Percentiles rank a stretch among this genome's conserved stretches.
phyloP scores from a whole-genome alignment of 2,113 vertebrate genomes.

The Prinia subflava region DNA sequence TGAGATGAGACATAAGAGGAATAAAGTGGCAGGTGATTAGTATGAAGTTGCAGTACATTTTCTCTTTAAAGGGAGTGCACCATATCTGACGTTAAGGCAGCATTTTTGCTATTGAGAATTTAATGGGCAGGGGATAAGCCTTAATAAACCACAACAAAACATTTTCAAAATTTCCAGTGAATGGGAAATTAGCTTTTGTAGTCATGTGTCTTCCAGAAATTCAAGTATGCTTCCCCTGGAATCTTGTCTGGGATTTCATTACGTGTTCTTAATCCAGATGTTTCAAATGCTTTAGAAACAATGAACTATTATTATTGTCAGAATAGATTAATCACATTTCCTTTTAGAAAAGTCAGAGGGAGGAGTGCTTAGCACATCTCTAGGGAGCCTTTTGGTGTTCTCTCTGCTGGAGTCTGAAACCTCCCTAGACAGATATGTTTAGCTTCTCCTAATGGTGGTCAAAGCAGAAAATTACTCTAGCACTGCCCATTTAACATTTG shows the following conservation, averaged over 20 bases:
- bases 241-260: conserved; percentile 1
- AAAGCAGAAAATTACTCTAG: background rate
- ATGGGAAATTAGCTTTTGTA: background rate
- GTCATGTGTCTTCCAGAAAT: conserved; percentile 1
- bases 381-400: background rate
- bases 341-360: background rate
- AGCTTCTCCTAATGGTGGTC: background rate
- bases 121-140: background rate
- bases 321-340: background rate
- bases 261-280: background rate
- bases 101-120: background rate
- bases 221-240: background rate
- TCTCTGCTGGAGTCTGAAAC: background rate
- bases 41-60: background rate
- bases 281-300: conserved; percentile 35
- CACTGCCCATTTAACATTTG: background rate
- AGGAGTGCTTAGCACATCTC: background rate
- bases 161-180: background rate
- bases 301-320: background rate
- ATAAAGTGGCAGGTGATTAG: background rate
- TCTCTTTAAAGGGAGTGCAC: background rate
- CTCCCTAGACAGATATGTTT: background rate
- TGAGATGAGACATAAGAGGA: background rate
- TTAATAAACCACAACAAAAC: background rate
- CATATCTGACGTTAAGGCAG: background rate